Base-by-base conservation (phyloP, 2,888 invertebrate species). In the Lasioglossum malachurum region DNA sequence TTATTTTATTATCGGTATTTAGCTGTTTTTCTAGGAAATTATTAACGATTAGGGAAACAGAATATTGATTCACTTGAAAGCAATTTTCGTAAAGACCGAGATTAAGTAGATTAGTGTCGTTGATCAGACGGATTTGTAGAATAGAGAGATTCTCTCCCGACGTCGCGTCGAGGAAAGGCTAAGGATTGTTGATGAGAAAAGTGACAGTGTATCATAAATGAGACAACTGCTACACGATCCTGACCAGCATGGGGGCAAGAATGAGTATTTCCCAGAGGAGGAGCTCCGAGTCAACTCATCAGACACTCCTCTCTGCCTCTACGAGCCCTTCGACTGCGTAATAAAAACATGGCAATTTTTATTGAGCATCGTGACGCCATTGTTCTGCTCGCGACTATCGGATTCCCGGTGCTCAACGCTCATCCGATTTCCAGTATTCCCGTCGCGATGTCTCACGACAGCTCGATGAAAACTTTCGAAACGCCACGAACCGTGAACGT, bases 191-290 rank as follows among this genome's bases (percentile, higher is more conserved):
- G 44, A 27, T n/a, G 27, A 53, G 4, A 75, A 74, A 41, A 74
- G 80, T 64, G 78, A 46, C 75, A 75, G 57, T 71, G 76, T 84
- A 77, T 82, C 78, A 60, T 60, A 41, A 64, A 64, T 46, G 64
- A 87, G 80, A 79, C 78, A 80, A 77, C 64, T 76, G 64, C 69
- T 67, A 75, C 60, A 73, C 78, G 80, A 78, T 46, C 46, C 57
- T 27, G 74, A 77, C 75, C 49, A 27, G 67, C 35, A 57, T 31
- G 78, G 86, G 87, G 88, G 86, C 82, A 87, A 86, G 90, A 92
- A 94, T 94, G 93, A 94, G 93, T 93, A 94, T 94, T 94, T 94
- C 94, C 94, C 94, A 94, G 90, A 93, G 94, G 94, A 93, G 91
- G 88, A 91, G 90, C 92, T 90, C 88, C 87, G 86, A 92, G 91